Percentiles rank a stretch among this genome's conserved stretches.
These are phyloP conservation scores for Sesamia inferens DNA, from an alignment of 2,888 invertebrate genomes.

Conservation along the genomic window DNA sequence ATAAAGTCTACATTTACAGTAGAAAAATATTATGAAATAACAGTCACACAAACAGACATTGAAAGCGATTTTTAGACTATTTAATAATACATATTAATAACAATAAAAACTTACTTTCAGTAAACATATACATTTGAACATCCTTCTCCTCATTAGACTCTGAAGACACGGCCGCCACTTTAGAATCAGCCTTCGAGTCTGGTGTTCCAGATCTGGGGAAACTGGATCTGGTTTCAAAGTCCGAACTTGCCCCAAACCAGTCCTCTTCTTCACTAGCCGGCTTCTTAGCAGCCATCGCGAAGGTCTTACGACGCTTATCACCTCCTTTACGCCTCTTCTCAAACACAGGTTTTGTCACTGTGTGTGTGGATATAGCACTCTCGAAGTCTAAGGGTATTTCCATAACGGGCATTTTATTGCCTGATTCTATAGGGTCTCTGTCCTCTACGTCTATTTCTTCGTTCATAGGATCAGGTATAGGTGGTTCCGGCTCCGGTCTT, in stretches of 20 bases:
- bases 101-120: slow-evolving; percentile 79
- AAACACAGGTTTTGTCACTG: slow-evolving; percentile 77
- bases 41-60: neutral
- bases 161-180: slow-evolving; percentile 67
- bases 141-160: slow-evolving; percentile 81
- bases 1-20: neutral
- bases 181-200: slow-evolving; percentile 79
- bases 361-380: slow-evolving; percentile 82
- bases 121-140: slow-evolving; percentile 75
- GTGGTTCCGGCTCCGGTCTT: slow-evolving; percentile 70
- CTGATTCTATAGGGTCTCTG: slow-evolving; percentile 51
- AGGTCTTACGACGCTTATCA: slow-evolving; percentile 73
- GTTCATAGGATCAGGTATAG: slow-evolving; percentile 51
- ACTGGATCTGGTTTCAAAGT: slow-evolving; percentile 83
- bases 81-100: neutral
- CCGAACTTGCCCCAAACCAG: slow-evolving; percentile 78
- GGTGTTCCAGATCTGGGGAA: slow-evolving; percentile 83
- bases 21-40: neutral
- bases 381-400: slow-evolving; percentile 78
- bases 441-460: slow-evolving; percentile 61
- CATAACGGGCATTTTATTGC: slow-evolving; percentile 55
- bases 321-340: slow-evolving; percentile 66
- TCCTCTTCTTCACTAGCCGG: slow-evolving; percentile 83
- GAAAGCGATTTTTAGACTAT: too few relatives aligned
- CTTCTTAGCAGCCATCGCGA: slow-evolving; percentile 70